phyloP scores from a whole-genome alignment of 2,888 invertebrate genomes.

The Caenorhabditis virilis region DNA sequence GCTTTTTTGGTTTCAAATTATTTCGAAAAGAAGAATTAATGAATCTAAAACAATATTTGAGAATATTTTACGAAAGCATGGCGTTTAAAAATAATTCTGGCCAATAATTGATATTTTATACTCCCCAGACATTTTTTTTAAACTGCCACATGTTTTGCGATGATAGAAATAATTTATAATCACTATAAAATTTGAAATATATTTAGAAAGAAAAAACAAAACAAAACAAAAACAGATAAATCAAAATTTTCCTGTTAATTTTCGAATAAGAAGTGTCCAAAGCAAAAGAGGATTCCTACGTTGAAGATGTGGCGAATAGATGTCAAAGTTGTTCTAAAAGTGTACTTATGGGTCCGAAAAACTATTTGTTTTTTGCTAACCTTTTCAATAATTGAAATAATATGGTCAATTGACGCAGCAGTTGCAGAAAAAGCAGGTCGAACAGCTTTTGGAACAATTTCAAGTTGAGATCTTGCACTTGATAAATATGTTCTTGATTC shows the following conservation, averaged over 20 bases:
- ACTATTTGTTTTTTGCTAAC: neutral
- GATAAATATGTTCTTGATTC: slow-evolving; percentile 16
- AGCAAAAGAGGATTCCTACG: slow-evolving; percentile 38
- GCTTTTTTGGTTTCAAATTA: no score
- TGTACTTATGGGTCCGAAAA: no score
- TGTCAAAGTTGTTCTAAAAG: slow-evolving; percentile 38
- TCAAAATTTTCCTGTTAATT: slow-evolving; percentile 9
- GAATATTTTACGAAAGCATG: no score
- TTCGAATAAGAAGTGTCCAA: slow-evolving; percentile 25
- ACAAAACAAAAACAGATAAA: neutral
- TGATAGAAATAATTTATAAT: no score
- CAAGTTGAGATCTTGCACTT: slow-evolving; percentile 8
- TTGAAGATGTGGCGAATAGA: slow-evolving; percentile 48
- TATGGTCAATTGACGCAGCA: slow-evolving; percentile 54
- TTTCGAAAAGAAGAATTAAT: no score
- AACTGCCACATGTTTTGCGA: no score
- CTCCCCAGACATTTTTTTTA: no score
- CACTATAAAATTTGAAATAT: no score
- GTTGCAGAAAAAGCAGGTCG: slow-evolving; percentile 51
- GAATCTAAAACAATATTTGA: no score
- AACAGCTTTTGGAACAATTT: slow-evolving; percentile 26
- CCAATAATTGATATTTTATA: no score
- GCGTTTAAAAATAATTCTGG: no score
- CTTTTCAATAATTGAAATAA: slow-evolving; percentile 3
- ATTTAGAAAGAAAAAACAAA: no score